Evolutionary conservation across 92 coral and sea anemone species (phyloP).

Genomic region (Hydrozoanthus gracilis): DNA sequence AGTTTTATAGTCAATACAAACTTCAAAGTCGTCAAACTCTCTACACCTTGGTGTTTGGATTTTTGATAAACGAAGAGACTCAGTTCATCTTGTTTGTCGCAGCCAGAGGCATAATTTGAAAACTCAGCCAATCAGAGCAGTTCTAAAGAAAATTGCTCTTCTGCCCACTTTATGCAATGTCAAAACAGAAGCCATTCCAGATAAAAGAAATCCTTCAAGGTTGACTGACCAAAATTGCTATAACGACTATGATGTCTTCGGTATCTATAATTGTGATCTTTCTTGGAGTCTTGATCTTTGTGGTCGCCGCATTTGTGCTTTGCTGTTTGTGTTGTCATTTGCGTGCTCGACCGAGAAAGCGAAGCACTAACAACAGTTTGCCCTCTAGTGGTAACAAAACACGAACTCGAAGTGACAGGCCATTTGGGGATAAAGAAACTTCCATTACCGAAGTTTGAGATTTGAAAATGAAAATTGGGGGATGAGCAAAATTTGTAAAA

Average conservation of each 20-base stretch:
- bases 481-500: too few relatives aligned
- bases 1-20: background rate
- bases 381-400: constrained; percentile 48
- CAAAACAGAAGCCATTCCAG: background rate
- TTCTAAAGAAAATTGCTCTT: constrained; percentile 8
- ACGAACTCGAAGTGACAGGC: constrained; percentile 57
- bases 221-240: constrained; percentile 26
- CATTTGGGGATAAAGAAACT: constrained; percentile 86
- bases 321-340: constrained; percentile 92
- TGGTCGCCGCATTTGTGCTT: constrained; percentile 88
- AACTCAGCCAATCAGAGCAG: constrained; percentile 29
- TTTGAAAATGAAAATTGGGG: too few relatives aligned
- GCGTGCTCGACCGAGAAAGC: constrained; percentile 76
- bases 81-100: too few relatives aligned
- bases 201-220: background rate
- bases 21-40: too few relatives aligned
- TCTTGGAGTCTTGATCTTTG: constrained; percentile 89
- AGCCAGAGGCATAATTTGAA: constrained; percentile 21
- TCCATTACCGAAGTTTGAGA: constrained; percentile 80
- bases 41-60: too few relatives aligned
- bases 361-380: constrained; percentile 34
- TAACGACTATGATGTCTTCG: constrained; percentile 73
- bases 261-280: constrained; percentile 92
- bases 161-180: constrained; percentile 37
- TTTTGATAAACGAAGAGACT: too few relatives aligned